Evolutionary conservation across 2,113 vertebrate genomes (phyloP).

Genomic region (Phoxinus phoxinus): DNA sequence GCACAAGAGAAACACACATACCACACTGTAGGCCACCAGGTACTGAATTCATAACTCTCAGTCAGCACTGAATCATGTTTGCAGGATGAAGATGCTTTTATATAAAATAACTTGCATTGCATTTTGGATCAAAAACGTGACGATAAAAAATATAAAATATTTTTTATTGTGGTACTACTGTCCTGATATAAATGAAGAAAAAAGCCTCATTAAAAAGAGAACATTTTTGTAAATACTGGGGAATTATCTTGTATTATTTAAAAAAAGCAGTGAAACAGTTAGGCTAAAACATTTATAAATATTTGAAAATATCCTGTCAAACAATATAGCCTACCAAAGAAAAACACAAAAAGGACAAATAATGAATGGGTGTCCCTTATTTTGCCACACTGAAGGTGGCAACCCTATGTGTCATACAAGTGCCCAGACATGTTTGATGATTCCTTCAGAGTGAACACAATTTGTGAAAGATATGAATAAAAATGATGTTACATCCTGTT

Average conservation of each 20-base stretch:
- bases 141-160: neutral
- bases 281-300: too few species aligned
- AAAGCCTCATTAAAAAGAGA: neutral
- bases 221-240: neutral
- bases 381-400: too few species aligned
- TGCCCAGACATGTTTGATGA: too few species aligned
- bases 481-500: too few species aligned
- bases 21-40: constrained; percentile 68
- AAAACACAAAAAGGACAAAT: too few species aligned
- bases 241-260: neutral
- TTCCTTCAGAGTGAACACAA: too few species aligned
- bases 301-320: too few species aligned
- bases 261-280: neutral
- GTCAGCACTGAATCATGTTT: neutral
- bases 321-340: too few species aligned
- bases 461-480: too few species aligned
- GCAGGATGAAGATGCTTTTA: neutral
- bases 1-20: constrained; percentile 70
- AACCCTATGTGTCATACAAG: too few species aligned
- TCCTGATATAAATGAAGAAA: neutral
- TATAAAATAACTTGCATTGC: neutral
- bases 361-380: too few species aligned
- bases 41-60: neutral
- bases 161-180: neutral
- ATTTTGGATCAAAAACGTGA: neutral